A percentile compares a stretch with the other conserved stretches of the same genome.
These are phyloP conservation scores for Ceraclea dissimilis DNA, from an alignment of 2,888 invertebrate species.

Conservation along the genomic window DNA sequence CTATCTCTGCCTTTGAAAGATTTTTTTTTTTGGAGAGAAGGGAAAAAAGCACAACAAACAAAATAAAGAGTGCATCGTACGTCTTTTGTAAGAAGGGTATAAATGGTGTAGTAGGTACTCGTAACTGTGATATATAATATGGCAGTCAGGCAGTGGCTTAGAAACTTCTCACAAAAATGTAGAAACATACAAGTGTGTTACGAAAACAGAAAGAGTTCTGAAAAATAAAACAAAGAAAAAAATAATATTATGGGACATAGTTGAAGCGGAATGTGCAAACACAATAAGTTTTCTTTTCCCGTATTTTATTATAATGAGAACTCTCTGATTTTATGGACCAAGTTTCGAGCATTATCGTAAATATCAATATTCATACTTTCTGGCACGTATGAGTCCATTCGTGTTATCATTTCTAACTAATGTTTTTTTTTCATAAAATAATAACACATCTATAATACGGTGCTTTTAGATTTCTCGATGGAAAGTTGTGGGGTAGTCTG, in stretches of 20 bases:
- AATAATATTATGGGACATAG: too few relatives aligned
- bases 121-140: too few relatives aligned
- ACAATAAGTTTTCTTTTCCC: not conserved
- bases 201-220: not conserved
- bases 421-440: not conserved
- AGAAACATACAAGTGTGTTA: not conserved
- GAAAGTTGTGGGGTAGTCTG: too few relatives aligned
- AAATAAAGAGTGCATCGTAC: too few relatives aligned
- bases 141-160: not conserved
- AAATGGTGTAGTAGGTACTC: too few relatives aligned
- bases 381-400: not conserved
- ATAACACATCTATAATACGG: too few relatives aligned
- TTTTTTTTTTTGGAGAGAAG: too few relatives aligned
- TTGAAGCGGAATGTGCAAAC: not conserved
- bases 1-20: too few relatives aligned
- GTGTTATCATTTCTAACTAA: not conserved
- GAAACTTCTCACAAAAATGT: not conserved
- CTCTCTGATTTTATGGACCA: not conserved
- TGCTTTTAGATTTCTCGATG: too few relatives aligned
- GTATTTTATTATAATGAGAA: conserved; percentile 1
- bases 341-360: conserved; percentile 1
- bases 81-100: too few relatives aligned
- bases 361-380: not conserved
- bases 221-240: not conserved
- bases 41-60: too few relatives aligned